Evolutionary conservation across 2,797 vertebrate species (phyloP).

Genomic region (Silurus lanzhouensis): DNA sequence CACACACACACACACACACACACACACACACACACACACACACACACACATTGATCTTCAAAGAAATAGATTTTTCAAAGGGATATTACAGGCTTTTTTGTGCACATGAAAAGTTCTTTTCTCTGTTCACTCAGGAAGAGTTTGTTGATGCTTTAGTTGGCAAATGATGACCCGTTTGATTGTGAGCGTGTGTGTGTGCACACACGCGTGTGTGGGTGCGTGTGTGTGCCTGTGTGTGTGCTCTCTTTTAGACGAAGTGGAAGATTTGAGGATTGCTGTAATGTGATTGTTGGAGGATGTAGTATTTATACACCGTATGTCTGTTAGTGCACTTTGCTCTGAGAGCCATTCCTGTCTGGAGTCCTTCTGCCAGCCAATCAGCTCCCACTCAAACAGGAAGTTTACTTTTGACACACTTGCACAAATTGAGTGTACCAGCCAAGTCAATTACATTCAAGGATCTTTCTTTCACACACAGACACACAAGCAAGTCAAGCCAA

Average conservation of each 20-base stretch:
- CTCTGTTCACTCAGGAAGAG: slow-evolving; percentile 48
- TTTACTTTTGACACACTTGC: slow-evolving; percentile 29
- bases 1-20: neutral
- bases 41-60: slow-evolving; percentile 61
- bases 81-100: slow-evolving; percentile 49
- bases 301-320: neutral
- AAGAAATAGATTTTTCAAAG: slow-evolving; percentile 63
- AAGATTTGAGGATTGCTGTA: neutral
- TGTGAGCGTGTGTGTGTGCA: neutral
- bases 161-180: neutral
- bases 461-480: neutral
- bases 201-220: neutral
- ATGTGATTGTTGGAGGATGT: no score
- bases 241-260: slow-evolving; percentile 31
- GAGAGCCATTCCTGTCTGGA: neutral
- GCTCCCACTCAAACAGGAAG: slow-evolving; percentile 27
- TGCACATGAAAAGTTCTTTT: slow-evolving; percentile 65
- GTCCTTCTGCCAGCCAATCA: neutral
- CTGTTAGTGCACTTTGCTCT: slow-evolving; percentile 7
- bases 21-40: slow-evolving; percentile 26
- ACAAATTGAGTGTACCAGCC: neutral
- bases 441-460: slow-evolving; percentile 9
- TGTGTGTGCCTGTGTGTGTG: neutral
- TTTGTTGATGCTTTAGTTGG: slow-evolving; percentile 42
- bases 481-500: neutral